Evolutionary conservation across 2,888 invertebrate genomes (phyloP).

Genomic region (Meiosimyza platycephala): DNA sequence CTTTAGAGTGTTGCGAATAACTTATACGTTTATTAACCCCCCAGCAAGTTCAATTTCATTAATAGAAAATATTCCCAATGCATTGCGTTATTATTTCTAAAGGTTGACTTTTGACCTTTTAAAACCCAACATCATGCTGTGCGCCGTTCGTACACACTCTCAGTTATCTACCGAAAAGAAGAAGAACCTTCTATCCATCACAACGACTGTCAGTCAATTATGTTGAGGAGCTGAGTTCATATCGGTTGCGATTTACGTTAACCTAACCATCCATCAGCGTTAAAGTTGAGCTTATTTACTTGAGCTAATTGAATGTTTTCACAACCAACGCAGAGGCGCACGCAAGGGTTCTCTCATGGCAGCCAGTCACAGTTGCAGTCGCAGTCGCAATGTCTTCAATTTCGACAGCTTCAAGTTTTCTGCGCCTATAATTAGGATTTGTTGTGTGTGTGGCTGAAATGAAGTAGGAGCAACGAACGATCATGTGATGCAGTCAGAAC

Average conservation of each 20-base stretch:
- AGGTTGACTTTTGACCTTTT: too few species aligned
- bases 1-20: too few species aligned
- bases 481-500: neutral
- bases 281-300: neutral
- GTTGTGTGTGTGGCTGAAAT: neutral
- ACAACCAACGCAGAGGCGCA: neutral
- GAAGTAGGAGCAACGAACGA: constrained; percentile 7
- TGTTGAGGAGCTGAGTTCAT: constrained; percentile 16
- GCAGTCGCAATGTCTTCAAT: neutral
- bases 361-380: neutral
- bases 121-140: too few species aligned
- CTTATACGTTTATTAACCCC: too few species aligned
- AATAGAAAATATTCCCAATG: too few species aligned
- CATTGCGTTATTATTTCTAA: too few species aligned
- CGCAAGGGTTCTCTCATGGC: neutral
- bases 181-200: constrained; percentile 19
- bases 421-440: constrained; percentile 34
- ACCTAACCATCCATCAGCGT: constrained; percentile 21
- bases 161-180: constrained; percentile 5
- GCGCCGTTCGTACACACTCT: too few species aligned
- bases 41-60: too few species aligned
- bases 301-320: constrained; percentile 32
- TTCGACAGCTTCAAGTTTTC: constrained; percentile 20
- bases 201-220: constrained; percentile 30
- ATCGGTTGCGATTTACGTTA: constrained; percentile 16